These are phyloP conservation scores for Scrobipalpa atriplicella DNA, from an alignment of 2,888 invertebrate species.

Conservation along the genomic window DNA sequence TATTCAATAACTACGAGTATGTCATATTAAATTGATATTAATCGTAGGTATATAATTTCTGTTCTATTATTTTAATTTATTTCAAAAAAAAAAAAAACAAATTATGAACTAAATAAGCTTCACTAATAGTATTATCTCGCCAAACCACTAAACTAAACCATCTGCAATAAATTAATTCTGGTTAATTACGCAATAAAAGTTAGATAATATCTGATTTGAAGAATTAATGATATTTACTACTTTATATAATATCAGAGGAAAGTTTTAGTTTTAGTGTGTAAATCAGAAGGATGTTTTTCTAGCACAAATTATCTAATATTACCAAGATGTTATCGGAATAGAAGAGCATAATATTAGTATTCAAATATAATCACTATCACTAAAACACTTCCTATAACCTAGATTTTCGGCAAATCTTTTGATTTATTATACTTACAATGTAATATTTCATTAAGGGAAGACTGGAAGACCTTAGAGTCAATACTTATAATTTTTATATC, in stretches of 20 bases:
- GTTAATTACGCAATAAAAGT: conserved; percentile 34
- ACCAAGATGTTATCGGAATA: neutral
- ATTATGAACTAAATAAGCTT: no score
- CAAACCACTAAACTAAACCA: neutral
- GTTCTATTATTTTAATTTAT: no score
- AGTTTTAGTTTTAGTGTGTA: conserved; percentile 23
- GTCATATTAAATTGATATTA: no score
- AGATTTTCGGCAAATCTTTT: neutral
- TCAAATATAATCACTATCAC: neutral
- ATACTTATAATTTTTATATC: no score
- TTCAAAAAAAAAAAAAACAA: no score
- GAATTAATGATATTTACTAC: conserved; percentile 23
- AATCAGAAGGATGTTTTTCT: conserved; percentile 31
- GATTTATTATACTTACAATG: no score
- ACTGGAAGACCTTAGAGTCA: no score
- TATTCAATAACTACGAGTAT: no score
- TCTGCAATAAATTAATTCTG: conserved; percentile 30
- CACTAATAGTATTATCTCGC: neutral
- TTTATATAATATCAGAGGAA: conserved; percentile 27
- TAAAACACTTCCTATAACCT: neutral
- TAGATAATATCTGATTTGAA: conserved; percentile 33
- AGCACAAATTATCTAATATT: conserved; percentile 12
- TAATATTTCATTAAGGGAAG: no score
- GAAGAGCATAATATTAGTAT: neutral
- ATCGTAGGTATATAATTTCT: no score